Percentiles rank a stretch among this genome's conserved stretches.
These are phyloP conservation scores for Amphiduros pacificus DNA, from an alignment of 2,888 invertebrate genomes.

Conservation along the genomic window DNA sequence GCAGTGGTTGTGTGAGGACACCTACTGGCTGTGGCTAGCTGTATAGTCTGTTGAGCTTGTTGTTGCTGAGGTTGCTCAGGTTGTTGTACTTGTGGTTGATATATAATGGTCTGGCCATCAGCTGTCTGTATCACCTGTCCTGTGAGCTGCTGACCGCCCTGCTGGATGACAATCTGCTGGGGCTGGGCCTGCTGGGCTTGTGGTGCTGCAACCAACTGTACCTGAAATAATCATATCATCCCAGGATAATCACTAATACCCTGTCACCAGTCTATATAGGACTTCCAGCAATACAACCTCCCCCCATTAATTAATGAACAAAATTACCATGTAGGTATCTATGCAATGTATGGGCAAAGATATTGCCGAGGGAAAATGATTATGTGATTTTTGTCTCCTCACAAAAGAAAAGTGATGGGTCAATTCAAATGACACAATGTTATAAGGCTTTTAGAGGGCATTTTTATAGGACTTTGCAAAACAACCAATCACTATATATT, in stretches of 20 bases:
- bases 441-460: no score
- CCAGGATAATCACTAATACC: not conserved
- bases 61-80: slow-evolving; percentile 7
- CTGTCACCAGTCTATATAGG: not conserved
- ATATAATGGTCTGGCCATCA: slow-evolving; percentile 89
- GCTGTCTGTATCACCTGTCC: slow-evolving; percentile 83
- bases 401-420: no score
- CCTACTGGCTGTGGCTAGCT: not conserved
- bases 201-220: not conserved
- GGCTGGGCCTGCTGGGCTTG: slow-evolving; percentile 6
- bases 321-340: not conserved
- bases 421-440: no score
- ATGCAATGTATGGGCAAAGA: not conserved
- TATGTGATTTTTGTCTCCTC: no score
- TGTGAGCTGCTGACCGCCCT: slow-evolving; percentile 39
- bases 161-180: slow-evolving; percentile 59
- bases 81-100: slow-evolving; percentile 79
- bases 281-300: not conserved
- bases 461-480: no score
- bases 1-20: no score
- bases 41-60: not conserved
- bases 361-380: no score
- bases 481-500: no score
- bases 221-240: not conserved
- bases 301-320: not conserved